These are phyloP conservation scores for Tenthredo amoena DNA, from an alignment of 2,888 invertebrate species.

Conservation along the genomic window DNA sequence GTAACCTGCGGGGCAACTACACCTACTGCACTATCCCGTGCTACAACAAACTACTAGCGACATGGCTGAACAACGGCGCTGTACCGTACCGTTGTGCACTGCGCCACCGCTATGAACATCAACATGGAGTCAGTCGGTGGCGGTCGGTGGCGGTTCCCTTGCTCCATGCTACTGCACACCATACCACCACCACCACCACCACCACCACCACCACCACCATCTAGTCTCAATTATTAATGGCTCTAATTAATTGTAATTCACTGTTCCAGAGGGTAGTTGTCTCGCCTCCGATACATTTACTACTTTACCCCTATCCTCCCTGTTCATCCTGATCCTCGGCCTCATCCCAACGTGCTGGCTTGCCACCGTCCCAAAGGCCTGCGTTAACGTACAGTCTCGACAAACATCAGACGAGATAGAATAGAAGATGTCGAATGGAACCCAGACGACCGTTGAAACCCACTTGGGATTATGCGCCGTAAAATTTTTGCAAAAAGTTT, in stretches of 20 bases:
- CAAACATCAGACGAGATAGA: slow-evolving; percentile 10
- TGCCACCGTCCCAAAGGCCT: slow-evolving; percentile 19
- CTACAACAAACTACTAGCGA: neutral
- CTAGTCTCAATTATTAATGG: slow-evolving; percentile 51
- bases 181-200: neutral
- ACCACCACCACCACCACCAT: too few relatives aligned
- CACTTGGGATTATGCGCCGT: neutral
- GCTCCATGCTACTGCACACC: neutral
- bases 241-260: slow-evolving; percentile 56
- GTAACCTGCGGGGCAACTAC: neutral
- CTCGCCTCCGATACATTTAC: slow-evolving; percentile 49
- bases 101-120: neutral
- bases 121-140: neutral
- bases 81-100: neutral
- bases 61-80: neutral
- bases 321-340: neutral
- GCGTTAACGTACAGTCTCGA: neutral
- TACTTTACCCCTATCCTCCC: neutral
- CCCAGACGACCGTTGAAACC: neutral
- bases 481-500: neutral
- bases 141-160: neutral
- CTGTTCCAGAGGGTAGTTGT: slow-evolving; percentile 53
- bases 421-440: neutral
- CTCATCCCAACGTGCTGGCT: neutral
- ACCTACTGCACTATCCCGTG: neutral